phyloP scores from a whole-genome alignment of 1,140 invertebrate genomes.

The Macrocentrus cingulum region DNA sequence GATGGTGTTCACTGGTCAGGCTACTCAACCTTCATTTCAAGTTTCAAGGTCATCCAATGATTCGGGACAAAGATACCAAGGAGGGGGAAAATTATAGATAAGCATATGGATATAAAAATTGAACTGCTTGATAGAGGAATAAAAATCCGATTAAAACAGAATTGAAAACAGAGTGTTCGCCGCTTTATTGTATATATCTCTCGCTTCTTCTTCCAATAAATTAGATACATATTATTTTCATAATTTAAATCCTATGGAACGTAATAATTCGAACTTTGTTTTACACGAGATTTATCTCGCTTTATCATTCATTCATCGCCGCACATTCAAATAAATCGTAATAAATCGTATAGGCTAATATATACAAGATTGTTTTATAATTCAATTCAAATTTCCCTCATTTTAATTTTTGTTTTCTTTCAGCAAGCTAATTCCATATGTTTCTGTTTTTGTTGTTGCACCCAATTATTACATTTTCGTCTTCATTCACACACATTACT shows the following conservation, averaged over 20 bases:
- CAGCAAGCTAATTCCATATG: slow-evolving; percentile 31
- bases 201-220: slow-evolving; percentile 38
- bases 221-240: slow-evolving; percentile 38
- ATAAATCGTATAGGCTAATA: no score
- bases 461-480: not conserved
- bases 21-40: no score
- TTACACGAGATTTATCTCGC: slow-evolving; percentile 11
- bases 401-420: slow-evolving; percentile 34
- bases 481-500: slow-evolving; percentile 45
- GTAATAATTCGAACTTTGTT: slow-evolving; percentile 35
- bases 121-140: no score
- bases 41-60: no score
- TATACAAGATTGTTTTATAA: slow-evolving; percentile 42
- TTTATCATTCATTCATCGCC: slow-evolving; percentile 30
- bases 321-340: slow-evolving; percentile 48
- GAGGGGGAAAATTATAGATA: no score
- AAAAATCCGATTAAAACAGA: slow-evolving; percentile 13
- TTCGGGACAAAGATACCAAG: not conserved
- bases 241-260: slow-evolving; percentile 21
- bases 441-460: no score
- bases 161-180: slow-evolving; percentile 53
- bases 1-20: no score
- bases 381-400: slow-evolving; percentile 32
- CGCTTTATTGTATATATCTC: slow-evolving; percentile 52
- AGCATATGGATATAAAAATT: no score